Evolutionary conservation across 2,797 vertebrate genomes (phyloP), one percentile per base, ranked within the genome.

Genomic region (Phyllotis vaccarum): DNA sequence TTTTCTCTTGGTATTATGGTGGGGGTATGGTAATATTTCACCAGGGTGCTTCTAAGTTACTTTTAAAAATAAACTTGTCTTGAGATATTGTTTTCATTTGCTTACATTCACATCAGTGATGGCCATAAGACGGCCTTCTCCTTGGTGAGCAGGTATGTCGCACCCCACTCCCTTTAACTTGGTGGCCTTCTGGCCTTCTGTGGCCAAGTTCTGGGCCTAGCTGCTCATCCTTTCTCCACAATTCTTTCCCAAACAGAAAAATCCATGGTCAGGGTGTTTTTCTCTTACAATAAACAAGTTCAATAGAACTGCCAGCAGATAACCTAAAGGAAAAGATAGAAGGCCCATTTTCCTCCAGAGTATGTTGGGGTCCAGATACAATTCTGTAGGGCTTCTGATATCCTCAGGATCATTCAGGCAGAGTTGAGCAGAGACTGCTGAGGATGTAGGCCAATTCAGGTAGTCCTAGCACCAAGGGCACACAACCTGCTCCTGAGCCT

Each of bases 31-130:
- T 85, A 96, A 60, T 97, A 90, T 94, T 96, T 97, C 93, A 97
- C 54, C 92, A 96, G 97, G 96, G 95, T 97, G 98, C 95, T 98
- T 98, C 89, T 52, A 34, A 97, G 97, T 94, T 97, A 98, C 95
- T 96, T 97, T 95, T 13, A 19, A 95, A 91, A 91, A 64, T 86
- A 96, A 95, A 87, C 94, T 82, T 91, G 89, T 98, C 82, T 97
- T 93, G 60, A 96, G 82, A 95, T 75, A 93, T 96, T 91, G 76
- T 86, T 93, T 70, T 95, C 78, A 91, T 94, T 97, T 96, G 88
- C 96, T 96, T 87, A 91, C 94, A 31, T 93, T 95, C 95, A 86
- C 72, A 60, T 83, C 92, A 85, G 66, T 90, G 80, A 94, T 58
- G 92, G 93, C 85, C 74, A 95, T 58, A 81, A 96, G 95, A 72